A percentile compares a stretch with the other conserved stretches of the same genome.
These are phyloP conservation scores for Hiodon alosoides DNA, from an alignment of 2,113 vertebrate species.

Conservation along the genomic window DNA sequence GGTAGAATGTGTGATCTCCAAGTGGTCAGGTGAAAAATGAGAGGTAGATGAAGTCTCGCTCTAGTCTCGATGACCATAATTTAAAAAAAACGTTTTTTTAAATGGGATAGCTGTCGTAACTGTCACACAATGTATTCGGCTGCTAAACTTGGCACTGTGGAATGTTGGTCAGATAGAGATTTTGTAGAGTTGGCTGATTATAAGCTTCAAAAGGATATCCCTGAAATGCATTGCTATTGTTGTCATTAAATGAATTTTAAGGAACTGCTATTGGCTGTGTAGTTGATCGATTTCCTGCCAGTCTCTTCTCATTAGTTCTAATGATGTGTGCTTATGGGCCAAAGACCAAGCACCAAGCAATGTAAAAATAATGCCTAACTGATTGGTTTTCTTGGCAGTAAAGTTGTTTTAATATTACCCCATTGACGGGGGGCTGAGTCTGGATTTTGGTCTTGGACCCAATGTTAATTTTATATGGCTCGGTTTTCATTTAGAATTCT, in stretches of 20 bases:
- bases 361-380: slow-evolving; percentile 1
- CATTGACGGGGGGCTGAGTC: not conserved
- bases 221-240: slow-evolving; percentile 27
- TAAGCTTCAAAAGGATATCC: slow-evolving; percentile 27
- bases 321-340: slow-evolving; percentile 8
- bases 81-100: not conserved
- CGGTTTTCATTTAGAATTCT: not conserved
- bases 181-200: slow-evolving; percentile 58
- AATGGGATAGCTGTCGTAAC: too few species aligned
- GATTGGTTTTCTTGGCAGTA: slow-evolving; percentile 5
- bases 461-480: not conserved
- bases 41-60: not conserved
- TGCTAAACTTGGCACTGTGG: slow-evolving; percentile 45
- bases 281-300: slow-evolving; percentile 18
- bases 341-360: slow-evolving; percentile 19
- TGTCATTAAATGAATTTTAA: slow-evolving; percentile 15
- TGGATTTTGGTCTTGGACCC: not conserved
- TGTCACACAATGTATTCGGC: too few species aligned
- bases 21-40: not conserved
- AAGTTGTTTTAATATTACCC: slow-evolving; percentile 6
- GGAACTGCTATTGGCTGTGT: slow-evolving; percentile 7
- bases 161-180: slow-evolving; percentile 53
- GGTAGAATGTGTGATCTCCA: not conserved
- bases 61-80: not conserved
- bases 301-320: slow-evolving; percentile 23